Evolutionary conservation across 2,888 invertebrate genomes (phyloP).

Genomic region (Plebejus argus): DNA sequence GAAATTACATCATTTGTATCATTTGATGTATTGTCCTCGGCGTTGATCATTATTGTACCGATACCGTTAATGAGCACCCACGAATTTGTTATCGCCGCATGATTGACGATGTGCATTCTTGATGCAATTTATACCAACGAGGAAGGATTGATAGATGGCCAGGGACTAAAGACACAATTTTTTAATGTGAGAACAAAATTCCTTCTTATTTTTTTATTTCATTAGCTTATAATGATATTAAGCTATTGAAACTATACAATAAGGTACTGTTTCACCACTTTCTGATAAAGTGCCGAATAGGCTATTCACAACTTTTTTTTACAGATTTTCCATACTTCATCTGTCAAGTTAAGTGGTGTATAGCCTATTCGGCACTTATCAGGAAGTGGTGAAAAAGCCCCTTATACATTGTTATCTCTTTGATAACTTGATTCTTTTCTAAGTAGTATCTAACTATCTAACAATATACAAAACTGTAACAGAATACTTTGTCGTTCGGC

Average conservation of each 20-base stretch:
- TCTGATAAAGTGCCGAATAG: too few relatives aligned
- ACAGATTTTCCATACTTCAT: too few relatives aligned
- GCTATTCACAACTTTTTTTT: too few relatives aligned
- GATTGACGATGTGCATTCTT: slow-evolving; percentile 9
- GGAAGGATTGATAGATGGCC: background rate
- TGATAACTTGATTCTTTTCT: background rate
- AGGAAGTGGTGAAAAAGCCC: too few relatives aligned
- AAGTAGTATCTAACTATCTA: background rate
- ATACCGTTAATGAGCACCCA: background rate
- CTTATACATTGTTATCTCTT: too few relatives aligned
- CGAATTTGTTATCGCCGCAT: slow-evolving; percentile 18
- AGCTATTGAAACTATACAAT: too few relatives aligned
- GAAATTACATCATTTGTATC: slow-evolving; percentile 15
- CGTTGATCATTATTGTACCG: background rate
- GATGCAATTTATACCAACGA: background rate
- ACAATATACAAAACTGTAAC: background rate
- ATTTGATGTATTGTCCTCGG: slow-evolving; percentile 12
- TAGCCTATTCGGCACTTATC: too few relatives aligned
- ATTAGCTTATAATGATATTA: too few relatives aligned
- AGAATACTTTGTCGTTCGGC: background rate
- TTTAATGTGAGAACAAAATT: background rate
- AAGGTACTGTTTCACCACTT: too few relatives aligned
- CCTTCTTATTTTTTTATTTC: too few relatives aligned
- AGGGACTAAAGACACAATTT: background rate
- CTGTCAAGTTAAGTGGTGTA: too few relatives aligned